Percentiles rank a stretch among this genome's conserved stretches.
Evolutionary conservation across 1,140 invertebrate species (phyloP).

Genomic region (Hestina assimilis): DNA sequence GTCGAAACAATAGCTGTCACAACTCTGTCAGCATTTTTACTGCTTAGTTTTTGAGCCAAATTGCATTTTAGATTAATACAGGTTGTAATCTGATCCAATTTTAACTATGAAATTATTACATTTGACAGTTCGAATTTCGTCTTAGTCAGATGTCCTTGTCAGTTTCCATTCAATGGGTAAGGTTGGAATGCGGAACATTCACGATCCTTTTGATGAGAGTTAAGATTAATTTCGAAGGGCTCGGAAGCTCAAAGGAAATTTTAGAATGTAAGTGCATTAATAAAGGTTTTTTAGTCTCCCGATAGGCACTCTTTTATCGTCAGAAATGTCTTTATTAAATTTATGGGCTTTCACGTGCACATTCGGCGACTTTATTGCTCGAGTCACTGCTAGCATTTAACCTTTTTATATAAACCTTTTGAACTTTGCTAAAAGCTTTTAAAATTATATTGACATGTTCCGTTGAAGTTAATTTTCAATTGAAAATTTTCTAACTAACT

Average conservation of each 20-base stretch:
- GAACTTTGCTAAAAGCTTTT: slow-evolving; percentile 28
- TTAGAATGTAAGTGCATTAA: slow-evolving; percentile 76
- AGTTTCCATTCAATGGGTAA: slow-evolving; percentile 46
- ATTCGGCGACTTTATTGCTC: slow-evolving; percentile 56
- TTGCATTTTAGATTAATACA: no score
- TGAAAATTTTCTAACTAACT: no score
- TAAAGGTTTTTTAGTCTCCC: slow-evolving; percentile 61
- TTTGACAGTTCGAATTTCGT: slow-evolving; percentile 60
- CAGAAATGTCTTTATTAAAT: slow-evolving; percentile 71
- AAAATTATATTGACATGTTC: slow-evolving; percentile 20
- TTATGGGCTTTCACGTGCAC: slow-evolving; percentile 62
- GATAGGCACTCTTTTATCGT: slow-evolving; percentile 58
- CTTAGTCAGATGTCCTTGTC: slow-evolving; percentile 34
- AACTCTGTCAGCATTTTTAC: no score
- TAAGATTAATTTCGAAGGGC: slow-evolving; percentile 72
- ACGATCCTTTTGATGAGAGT: slow-evolving; percentile 67
- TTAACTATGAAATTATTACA: slow-evolving; percentile 36
- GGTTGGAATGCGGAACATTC: slow-evolving; percentile 62
- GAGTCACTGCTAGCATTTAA: slow-evolving; percentile 39
- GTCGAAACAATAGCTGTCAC: no score
- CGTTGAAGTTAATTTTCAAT: slow-evolving; percentile 20
- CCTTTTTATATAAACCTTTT: slow-evolving; percentile 25
- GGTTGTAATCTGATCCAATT: no score
- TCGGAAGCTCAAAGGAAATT: slow-evolving; percentile 70
- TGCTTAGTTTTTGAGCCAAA: no score